phyloP scores from a whole-genome alignment of 1,140 invertebrate genomes.

The Drosophila kikkawai region DNA sequence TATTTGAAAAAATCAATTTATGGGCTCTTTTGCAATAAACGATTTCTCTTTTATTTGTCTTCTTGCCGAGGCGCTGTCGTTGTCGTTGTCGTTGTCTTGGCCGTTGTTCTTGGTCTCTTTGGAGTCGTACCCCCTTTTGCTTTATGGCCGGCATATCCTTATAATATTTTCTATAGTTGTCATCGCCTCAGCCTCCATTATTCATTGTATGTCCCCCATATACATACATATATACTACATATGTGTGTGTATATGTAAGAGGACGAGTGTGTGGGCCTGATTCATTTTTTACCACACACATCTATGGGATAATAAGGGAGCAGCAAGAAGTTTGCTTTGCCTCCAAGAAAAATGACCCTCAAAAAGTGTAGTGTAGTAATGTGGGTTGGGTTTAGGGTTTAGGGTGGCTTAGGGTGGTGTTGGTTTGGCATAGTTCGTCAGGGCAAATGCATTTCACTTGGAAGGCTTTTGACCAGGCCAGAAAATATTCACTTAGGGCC shows the following conservation, averaged over 20 bases:
- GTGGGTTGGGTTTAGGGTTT: too few relatives aligned
- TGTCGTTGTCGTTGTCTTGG: constrained; percentile 12
- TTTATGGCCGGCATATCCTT: constrained; percentile 80
- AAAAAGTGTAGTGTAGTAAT: constrained; percentile 2
- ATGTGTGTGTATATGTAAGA: neutral
- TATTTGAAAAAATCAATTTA: constrained; percentile 83
- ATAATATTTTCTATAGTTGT: constrained; percentile 83
- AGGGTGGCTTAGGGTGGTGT: too few relatives aligned
- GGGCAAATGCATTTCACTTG: constrained; percentile 40
- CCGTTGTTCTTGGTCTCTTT: constrained; percentile 18
- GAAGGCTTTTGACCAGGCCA: constrained; percentile 20
- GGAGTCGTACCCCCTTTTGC: constrained; percentile 36
- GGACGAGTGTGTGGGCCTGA: constrained; percentile 22
- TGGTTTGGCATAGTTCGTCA: neutral
- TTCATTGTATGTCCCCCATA: constrained; percentile 50
- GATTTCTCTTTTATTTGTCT: constrained; percentile 83
- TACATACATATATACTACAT: neutral
- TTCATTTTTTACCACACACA: constrained; percentile 42
- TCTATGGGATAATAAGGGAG: constrained; percentile 39
- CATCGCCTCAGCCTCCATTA: constrained; percentile 68
- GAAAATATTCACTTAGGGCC: constrained; percentile 23
- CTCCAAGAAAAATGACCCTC: constrained; percentile 45
- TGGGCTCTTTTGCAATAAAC: constrained; percentile 82
- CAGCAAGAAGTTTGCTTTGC: constrained; percentile 35
- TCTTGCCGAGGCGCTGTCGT: constrained; percentile 17